Evolutionary conservation across 1,140 invertebrate genomes (phyloP).

Genomic region (Ylistrum balloti): DNA sequence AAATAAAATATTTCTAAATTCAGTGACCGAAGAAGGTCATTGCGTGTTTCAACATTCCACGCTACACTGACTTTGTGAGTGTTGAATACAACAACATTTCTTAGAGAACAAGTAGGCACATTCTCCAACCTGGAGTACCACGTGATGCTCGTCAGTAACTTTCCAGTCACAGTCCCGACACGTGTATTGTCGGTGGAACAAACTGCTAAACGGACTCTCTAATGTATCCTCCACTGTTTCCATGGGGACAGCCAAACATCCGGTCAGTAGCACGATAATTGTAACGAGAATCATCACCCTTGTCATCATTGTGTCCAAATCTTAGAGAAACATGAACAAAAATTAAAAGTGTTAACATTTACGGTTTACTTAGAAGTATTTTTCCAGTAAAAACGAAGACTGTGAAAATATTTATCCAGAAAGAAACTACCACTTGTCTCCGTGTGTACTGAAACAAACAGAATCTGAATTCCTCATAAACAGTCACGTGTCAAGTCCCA

Average conservation of each 20-base stretch:
- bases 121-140: neutral
- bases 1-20: no score
- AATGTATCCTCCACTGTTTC: neutral
- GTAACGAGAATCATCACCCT: neutral
- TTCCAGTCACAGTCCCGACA: neutral
- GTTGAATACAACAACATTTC: neutral
- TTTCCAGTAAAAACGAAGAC: no score
- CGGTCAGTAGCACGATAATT: neutral
- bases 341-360: no score
- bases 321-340: neutral
- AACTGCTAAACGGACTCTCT: neutral
- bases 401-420: no score
- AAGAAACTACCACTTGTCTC: no score
- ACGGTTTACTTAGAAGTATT: no score
- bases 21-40: no score
- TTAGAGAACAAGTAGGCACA: neutral
- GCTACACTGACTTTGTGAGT: neutral
- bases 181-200: neutral
- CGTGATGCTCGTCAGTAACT: neutral
- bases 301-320: neutral
- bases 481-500: no score
- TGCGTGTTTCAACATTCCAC: neutral
- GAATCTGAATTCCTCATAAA: no score
- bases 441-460: no score
- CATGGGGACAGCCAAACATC: neutral